Percentiles rank a stretch among this genome's conserved stretches.
phyloP scores from a whole-genome alignment of 2,888 invertebrate genomes.

The Hypsopygia costalis region DNA sequence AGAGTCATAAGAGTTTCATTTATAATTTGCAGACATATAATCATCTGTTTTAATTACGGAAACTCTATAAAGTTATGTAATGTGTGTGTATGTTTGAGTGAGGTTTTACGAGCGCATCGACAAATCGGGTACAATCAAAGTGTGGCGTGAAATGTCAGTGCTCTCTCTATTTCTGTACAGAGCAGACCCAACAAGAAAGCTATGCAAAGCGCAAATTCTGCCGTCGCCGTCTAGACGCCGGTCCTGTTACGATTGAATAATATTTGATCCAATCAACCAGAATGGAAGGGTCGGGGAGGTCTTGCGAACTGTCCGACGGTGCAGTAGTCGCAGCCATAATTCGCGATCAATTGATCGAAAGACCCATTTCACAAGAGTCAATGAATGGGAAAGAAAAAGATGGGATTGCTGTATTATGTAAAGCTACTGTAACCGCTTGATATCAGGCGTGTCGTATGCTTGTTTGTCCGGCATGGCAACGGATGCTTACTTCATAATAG shows the following conservation, averaged over 20 bases:
- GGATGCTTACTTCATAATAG: too few relatives aligned
- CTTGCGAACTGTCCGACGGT: constrained; percentile 43
- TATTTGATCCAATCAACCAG: constrained; percentile 76
- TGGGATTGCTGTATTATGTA: too few relatives aligned
- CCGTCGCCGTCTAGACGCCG: constrained; percentile 73
- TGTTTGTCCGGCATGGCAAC: too few relatives aligned
- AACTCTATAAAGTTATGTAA: constrained; percentile 24
- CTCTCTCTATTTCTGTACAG: constrained; percentile 70
- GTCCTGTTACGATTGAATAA: constrained; percentile 71
- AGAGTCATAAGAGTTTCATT: constrained; percentile 14
- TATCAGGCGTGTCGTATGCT: too few relatives aligned
- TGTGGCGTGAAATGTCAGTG: constrained; percentile 68
- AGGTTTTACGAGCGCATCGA: constrained; percentile 47
- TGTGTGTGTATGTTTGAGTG: constrained; percentile 12
- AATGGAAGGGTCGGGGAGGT: constrained; percentile 67
- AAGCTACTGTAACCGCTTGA: too few relatives aligned
- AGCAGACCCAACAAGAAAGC: constrained; percentile 71
- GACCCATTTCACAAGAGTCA: constrained; percentile 33
- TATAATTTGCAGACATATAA: background rate
- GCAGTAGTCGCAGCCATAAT: constrained; percentile 36
- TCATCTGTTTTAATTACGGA: constrained; percentile 14
- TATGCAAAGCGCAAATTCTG: constrained; percentile 72
- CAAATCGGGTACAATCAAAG: constrained; percentile 60
- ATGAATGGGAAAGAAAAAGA: constrained; percentile 32
- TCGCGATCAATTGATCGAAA: constrained; percentile 53